Conservation (phyloP, 2,113 vertebrate genomes). For the Numida meleagris region DNA sequence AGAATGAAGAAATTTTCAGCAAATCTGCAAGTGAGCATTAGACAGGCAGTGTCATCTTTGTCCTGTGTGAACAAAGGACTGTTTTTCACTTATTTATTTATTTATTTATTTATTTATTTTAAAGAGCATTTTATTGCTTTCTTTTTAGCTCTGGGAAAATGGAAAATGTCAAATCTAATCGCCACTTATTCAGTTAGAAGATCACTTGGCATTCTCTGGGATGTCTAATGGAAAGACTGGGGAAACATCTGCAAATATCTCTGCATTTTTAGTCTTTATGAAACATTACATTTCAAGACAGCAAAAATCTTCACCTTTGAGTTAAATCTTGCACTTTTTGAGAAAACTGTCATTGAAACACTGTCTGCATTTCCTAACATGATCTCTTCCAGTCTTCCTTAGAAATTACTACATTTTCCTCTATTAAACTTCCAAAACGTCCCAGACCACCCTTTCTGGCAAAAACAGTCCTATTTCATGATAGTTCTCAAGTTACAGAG, state of each 20-base stretch:
- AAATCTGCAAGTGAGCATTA: neutral
- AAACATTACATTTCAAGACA: neutral
- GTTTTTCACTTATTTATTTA: neutral
- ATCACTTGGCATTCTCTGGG: neutral
- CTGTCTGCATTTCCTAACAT: neutral
- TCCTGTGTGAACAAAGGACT: neutral
- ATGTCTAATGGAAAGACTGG: neutral
- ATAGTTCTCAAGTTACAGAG: neutral
- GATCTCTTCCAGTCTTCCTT: neutral
- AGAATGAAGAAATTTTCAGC: neutral
- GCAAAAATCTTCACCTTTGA: neutral
- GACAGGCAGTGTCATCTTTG: accelerated
- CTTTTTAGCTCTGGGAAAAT: neutral
- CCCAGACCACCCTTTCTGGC: neutral
- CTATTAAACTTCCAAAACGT: neutral
- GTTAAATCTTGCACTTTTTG: neutral
- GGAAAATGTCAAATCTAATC: neutral
- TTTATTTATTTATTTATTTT: neutral
- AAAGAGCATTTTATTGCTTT: neutral
- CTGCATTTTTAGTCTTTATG: neutral
- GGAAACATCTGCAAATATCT: neutral
- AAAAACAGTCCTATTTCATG: neutral
- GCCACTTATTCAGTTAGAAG: neutral
- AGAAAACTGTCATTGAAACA: neutral
- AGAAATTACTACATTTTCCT: neutral